Base-by-base conservation (phyloP, 2,888 invertebrate genomes). In the Tupiocoris notatus region DNA sequence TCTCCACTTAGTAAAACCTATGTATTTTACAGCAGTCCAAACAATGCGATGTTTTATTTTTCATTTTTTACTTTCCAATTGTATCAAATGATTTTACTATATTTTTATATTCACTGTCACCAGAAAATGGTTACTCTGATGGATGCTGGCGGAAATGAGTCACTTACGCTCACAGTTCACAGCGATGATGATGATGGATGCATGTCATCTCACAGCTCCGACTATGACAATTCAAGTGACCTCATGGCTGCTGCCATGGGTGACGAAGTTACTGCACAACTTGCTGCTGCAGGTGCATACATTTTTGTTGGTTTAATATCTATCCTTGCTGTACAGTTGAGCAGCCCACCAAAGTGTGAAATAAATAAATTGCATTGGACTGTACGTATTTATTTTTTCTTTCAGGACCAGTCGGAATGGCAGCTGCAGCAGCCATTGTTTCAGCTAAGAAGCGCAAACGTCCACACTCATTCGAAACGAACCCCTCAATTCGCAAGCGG, bases 381-480 rank as follows among this genome's bases (percentile, higher is more conserved):
- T 65, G 18, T 65, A 25, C 1, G 9, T 21, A 3, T 21, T 70
- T 20, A 70, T 58, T 16, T n/a, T 6, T 62, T 24, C 57, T 7
- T 17, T 59, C 83, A 94, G 94, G 95, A 78, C 96, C 96, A 12
- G 93, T 96, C 77, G 97, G 97, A 64, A 95, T 97, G 84, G 97
- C 97, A 20, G 97, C 97, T 1, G 97, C 97, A 1, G 96, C 97
- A 61, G 97, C 97, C 61, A 97, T 97, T 81, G 94, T 95, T 21
- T 96, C 96, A 1, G 94, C 95, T 0, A 96, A 96, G 85, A 97
- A 97, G 83, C 88, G 96, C 82, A 96, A 96, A 86, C 86, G 96
- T 81, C 95, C 96, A 58, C 96, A 97, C 86, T 93, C 95, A 77
- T 97, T 97, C 85, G 97, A 98, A 86, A 96, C 96, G 71, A 97